Evolutionary conservation across 2,113 vertebrate genomes (phyloP), one percentile per base, ranked within the genome.

Genomic region (Crotalus horridus): DNA sequence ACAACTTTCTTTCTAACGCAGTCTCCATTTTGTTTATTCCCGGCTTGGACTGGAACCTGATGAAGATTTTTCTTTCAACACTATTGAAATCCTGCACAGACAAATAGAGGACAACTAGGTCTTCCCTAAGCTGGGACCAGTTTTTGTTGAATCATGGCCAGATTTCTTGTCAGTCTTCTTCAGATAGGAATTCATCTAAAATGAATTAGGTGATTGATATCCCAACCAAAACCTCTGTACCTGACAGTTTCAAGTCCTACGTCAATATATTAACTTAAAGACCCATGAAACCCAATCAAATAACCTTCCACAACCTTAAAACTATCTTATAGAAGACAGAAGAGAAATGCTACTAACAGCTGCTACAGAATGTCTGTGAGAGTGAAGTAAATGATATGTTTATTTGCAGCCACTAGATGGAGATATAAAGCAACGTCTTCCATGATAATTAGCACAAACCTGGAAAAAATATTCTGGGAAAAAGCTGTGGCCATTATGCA

Each of bases 331-430:
- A 39, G 12, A 17, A 21, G 6, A 53, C 15, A 61, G 13, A 5
- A 5, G 23, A 88, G 58, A 12, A 6, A 24, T 58, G 33, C 43
- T 39, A 48, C n/a, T 53, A 87, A 46, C 24, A 7, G 9, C 15
- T 56, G 24, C 4, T 12, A 10, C 33, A 74, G 4, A 15, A 87
- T 51, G 21, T 11, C 8, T 12, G 17, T 4, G 33, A 88, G 87
- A 53, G 21, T 74, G 59, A 89, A 29, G 56, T 43, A 85, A 91
- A 15, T 3, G 12, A 29, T 20, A 6, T 29, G 29, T 23, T 51
- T 29, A n/a, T 39, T 95, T 85, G 86, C 61, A 90, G 48, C 24
- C 69, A 88, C 61, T 69, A 94, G 92, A 92, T 74, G 94, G 6
- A 39, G 69, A 93, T 55, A 87, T 94, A 91, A 61, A 93, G 23